Conservation (phyloP, 2,888 invertebrate species). For the Mystacides longicornis region DNA sequence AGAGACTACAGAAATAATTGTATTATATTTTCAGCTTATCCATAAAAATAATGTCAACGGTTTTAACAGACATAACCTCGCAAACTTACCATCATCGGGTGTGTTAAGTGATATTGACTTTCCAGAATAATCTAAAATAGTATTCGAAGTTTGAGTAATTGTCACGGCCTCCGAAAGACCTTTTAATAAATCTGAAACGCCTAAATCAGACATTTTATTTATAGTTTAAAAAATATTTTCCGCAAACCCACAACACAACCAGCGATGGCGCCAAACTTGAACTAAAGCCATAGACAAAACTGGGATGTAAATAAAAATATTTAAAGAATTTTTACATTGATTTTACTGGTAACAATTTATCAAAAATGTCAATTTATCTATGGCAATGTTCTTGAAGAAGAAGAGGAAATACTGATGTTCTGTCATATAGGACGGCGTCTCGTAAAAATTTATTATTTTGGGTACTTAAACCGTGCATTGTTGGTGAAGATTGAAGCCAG, state of each 20-base stretch:
- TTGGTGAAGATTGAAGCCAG: no score
- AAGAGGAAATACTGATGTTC: no score
- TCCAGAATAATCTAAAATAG: conserved; percentile 67
- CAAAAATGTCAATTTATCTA: no score
- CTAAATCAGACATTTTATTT: not conserved
- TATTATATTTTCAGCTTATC: not conserved
- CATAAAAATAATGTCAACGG: not conserved
- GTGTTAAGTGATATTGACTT: conserved; percentile 70
- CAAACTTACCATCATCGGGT: conserved; percentile 63
- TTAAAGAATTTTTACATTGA: no score
- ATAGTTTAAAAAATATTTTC: not conserved
- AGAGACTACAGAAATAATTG: not conserved
- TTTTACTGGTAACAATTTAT: no score
- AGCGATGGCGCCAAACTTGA: not conserved
- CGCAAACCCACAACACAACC: not conserved
- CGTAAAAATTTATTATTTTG: no score
- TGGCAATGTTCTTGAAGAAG: no score
- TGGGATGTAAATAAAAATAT: no score
- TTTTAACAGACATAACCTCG: conserved; percentile 28
- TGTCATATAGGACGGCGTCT: no score
- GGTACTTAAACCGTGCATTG: no score
- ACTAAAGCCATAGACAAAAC: no score
- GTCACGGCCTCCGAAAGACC: not conserved
- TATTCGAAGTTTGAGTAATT: not conserved
- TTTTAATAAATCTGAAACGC: not conserved